phyloP scores from a whole-genome alignment of 2,797 vertebrate species.

The Petrocephalus sullivani region DNA sequence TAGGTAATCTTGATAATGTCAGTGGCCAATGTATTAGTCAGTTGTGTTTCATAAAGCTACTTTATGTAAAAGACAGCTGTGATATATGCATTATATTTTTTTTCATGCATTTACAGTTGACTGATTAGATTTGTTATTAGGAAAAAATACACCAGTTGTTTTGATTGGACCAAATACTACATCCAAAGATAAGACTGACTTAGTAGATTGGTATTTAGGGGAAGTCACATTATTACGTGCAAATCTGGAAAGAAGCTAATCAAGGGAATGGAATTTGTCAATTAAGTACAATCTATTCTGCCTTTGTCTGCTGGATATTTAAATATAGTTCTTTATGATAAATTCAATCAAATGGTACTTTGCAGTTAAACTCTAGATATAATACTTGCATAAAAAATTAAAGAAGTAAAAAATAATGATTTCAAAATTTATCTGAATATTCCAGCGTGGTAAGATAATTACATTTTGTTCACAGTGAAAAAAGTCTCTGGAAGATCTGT shows the following conservation, averaged over 20 bases:
- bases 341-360: constrained; percentile 80
- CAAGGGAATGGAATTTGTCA: constrained; percentile 65
- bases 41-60: neutral
- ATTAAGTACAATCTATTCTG: constrained; percentile 69
- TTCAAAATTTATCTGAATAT: constrained; percentile 63
- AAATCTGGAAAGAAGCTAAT: constrained; percentile 66
- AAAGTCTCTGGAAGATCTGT: constrained; percentile 42
- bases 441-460: constrained; percentile 60
- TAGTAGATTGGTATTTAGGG: constrained; percentile 64
- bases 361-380: constrained; percentile 74
- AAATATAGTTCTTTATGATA: constrained; percentile 80
- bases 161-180: constrained; percentile 42
- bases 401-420: constrained; percentile 61
- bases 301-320: constrained; percentile 60
- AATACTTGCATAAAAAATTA: constrained; percentile 68
- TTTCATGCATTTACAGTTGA: neutral
- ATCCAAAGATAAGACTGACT: constrained; percentile 56
- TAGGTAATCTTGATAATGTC: neutral
- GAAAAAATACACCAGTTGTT: neutral
- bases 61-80: neutral
- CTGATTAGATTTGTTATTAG: neutral
- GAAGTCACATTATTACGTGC: constrained; percentile 63
- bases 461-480: constrained; percentile 56
- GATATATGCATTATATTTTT: neutral
- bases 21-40: neutral